phyloP scores from a whole-genome alignment of 2,888 invertebrate genomes.

The Pseudococcus jackbeardsleyi region DNA sequence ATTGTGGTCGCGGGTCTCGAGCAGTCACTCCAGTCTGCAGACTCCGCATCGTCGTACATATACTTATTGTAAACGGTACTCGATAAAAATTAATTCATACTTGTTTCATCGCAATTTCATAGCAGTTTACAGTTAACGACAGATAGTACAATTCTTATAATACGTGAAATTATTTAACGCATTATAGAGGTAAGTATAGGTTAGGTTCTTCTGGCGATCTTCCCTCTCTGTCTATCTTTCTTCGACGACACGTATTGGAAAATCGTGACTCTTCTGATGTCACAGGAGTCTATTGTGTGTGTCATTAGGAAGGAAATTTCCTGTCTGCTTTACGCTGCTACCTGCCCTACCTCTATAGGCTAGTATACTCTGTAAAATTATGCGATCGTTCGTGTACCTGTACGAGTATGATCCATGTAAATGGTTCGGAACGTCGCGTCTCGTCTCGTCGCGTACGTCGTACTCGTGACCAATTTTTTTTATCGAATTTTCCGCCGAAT shows the following conservation, averaged over 20 bases:
- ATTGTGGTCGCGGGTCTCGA: conserved; percentile 21
- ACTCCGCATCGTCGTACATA: neutral
- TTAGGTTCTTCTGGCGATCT: neutral
- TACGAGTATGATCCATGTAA: conserved; percentile 38
- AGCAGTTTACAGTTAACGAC: conserved; percentile 64
- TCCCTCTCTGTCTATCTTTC: neutral
- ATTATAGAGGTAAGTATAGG: conserved; percentile 25
- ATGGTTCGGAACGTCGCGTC: conserved; percentile 12
- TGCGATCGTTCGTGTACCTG: conserved; percentile 6
- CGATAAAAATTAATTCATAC: conserved; percentile 55
- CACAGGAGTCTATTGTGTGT: conserved; percentile 19
- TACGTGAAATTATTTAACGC: conserved; percentile 64
- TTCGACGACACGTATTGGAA: conserved; percentile 13
- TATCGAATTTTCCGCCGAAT: neutral
- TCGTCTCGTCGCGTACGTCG: neutral
- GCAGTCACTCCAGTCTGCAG: neutral
- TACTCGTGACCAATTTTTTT: neutral
- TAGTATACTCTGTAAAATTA: neutral
- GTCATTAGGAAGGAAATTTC: conserved; percentile 34
- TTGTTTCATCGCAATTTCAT: conserved; percentile 60
- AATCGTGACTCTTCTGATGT: conserved; percentile 43
- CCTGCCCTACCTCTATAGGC: neutral
- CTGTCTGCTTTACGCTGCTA: neutral
- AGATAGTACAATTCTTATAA: conserved; percentile 46
- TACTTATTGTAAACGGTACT: conserved; percentile 43